These are phyloP conservation scores for Gopherus evgoodei DNA, from an alignment of 2,113 vertebrate species.

Conservation along the genomic window DNA sequence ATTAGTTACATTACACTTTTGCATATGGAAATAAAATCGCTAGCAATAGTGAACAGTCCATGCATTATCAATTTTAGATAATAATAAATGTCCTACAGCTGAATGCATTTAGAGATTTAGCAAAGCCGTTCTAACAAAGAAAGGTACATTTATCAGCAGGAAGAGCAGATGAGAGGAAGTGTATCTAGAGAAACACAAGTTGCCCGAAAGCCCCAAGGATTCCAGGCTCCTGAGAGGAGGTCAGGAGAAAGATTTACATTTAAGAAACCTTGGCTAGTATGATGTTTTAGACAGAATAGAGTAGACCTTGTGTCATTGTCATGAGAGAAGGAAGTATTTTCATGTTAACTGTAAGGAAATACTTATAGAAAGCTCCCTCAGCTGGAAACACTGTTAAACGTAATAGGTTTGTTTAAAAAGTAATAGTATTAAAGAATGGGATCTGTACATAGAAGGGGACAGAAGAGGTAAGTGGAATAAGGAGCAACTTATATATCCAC, in stretches of 20 bases:
- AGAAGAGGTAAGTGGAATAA: slow-evolving; percentile 28
- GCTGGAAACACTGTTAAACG: slow-evolving; percentile 55
- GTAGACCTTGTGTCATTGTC: slow-evolving; percentile 44
- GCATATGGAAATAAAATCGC: background rate
- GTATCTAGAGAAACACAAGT: background rate
- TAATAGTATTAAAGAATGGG: slow-evolving; percentile 7
- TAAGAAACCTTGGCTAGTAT: slow-evolving; percentile 5
- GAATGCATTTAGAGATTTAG: slow-evolving; percentile 23
- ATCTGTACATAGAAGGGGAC: slow-evolving; percentile 28
- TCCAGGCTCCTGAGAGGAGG: background rate
- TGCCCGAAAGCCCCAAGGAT: slow-evolving; percentile 11
- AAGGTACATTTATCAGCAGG: slow-evolving; percentile 29
- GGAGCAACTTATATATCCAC: background rate
- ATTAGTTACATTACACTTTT: background rate
- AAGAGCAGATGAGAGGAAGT: slow-evolving; percentile 10
- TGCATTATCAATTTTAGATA: slow-evolving; percentile 11
- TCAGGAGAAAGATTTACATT: slow-evolving; percentile 43
- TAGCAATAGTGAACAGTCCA: background rate
- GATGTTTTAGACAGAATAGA: slow-evolving; percentile 52
- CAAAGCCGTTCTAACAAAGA: slow-evolving; percentile 30
- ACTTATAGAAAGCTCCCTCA: slow-evolving; percentile 55
- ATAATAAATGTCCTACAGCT: background rate
- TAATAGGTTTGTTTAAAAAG: slow-evolving; percentile 52
- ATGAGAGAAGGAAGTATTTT: slow-evolving; percentile 45
- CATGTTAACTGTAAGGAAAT: slow-evolving; percentile 61